Conservation (phyloP, 2,888 invertebrate species). For the Lithosia quadra region DNA sequence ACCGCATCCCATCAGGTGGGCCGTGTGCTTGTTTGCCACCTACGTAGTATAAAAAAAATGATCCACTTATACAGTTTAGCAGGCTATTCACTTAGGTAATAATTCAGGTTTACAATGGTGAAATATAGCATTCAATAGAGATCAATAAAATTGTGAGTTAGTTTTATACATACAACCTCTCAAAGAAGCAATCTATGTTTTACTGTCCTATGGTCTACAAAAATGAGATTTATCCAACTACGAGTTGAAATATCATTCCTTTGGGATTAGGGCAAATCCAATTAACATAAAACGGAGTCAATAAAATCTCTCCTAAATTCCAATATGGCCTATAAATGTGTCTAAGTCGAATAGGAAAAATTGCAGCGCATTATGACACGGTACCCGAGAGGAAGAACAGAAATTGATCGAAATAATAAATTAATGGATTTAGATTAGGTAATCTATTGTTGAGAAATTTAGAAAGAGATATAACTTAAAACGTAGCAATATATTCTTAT, state of each 20-base stretch:
- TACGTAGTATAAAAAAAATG: no score
- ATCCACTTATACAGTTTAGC: no score
- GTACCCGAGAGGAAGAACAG: conserved; percentile 38
- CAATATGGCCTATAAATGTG: conserved; percentile 72
- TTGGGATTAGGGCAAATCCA: conserved; percentile 60
- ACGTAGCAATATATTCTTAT: no score
- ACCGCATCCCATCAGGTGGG: no score
- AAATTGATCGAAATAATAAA: neutral
- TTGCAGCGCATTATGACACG: conserved; percentile 47
- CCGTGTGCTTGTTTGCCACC: no score
- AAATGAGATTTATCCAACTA: conserved; percentile 28
- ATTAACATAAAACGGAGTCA: conserved; percentile 73
- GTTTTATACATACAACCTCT: neutral
- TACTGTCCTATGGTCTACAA: neutral
- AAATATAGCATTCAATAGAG: neutral
- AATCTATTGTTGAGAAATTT: neutral
- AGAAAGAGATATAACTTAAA: no score
- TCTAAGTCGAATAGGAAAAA: conserved; percentile 63
- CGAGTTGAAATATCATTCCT: conserved; percentile 42
- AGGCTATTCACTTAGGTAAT: no score
- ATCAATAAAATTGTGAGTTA: no score
- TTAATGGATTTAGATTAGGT: neutral
- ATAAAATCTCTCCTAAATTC: conserved; percentile 75
- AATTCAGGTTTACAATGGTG: neutral
- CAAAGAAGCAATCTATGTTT: neutral